phyloP scores from a whole-genome alignment of 2,888 invertebrate species.

The Lasioglossum calceatum region DNA sequence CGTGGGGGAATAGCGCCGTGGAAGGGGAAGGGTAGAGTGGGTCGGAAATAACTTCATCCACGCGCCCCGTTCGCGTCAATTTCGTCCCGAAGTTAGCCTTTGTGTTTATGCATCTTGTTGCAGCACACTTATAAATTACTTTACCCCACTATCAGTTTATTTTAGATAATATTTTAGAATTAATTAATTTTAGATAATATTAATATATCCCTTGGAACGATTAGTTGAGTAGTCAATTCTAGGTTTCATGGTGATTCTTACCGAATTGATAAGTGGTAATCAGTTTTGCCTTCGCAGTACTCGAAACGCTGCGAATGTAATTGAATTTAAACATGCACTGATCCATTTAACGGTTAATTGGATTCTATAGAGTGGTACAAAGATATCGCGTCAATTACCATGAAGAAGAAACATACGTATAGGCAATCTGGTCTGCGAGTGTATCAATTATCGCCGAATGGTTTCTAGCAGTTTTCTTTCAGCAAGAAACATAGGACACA shows the following conservation, averaged over 20 bases:
- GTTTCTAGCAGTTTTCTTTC: neutral
- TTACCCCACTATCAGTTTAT: neutral
- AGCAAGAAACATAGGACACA: neutral
- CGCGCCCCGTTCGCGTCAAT: no score
- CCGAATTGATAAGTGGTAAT: neutral
- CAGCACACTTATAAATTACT: neutral
- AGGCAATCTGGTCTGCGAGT: slow-evolving; percentile 2
- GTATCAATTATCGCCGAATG: neutral
- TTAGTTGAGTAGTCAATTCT: no score
- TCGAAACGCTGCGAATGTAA: neutral
- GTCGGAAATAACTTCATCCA: no score
- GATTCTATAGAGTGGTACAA: neutral
- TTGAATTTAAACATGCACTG: neutral
- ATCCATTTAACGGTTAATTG: neutral
- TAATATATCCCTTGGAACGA: no score
- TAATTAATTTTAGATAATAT: neutral
- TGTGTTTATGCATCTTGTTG: neutral
- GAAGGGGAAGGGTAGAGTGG: no score
- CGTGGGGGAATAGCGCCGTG: no score
- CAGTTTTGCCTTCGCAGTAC: neutral
- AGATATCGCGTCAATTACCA: slow-evolving; percentile 62
- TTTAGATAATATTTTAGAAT: neutral
- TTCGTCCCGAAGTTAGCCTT: neutral
- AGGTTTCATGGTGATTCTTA: neutral
- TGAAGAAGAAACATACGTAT: slow-evolving; percentile 26